Evolutionary conservation across 2,113 vertebrate species (phyloP).

Genomic region (Sebastes fasciatus): DNA sequence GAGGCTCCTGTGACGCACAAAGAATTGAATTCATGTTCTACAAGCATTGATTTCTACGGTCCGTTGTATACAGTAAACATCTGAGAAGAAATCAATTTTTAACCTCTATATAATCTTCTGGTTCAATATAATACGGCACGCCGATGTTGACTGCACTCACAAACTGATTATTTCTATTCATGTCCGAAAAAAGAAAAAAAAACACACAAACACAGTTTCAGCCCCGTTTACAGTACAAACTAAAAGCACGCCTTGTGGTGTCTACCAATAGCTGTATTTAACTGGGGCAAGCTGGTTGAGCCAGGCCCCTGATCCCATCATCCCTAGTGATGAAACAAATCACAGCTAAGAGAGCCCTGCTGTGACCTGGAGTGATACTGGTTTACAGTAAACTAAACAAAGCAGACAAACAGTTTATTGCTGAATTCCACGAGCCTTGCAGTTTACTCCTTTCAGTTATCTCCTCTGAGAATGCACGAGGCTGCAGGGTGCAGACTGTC

Average conservation of each 20-base stretch:
- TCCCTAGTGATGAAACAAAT: conserved; percentile 1
- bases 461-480: conserved; percentile 2
- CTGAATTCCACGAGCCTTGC: not conserved
- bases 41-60: conserved; percentile 4
- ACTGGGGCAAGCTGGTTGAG: not conserved
- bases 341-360: not conserved
- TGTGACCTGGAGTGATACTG: conserved; percentile 12
- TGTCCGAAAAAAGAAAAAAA: not conserved
- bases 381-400: conserved; percentile 11
- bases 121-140: not conserved
- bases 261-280: conserved; percentile 6
- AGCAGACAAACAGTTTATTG: conserved; percentile 3
- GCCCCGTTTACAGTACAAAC: not conserved
- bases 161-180: conserved; percentile 9
- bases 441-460: conserved; percentile 21
- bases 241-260: not conserved
- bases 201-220: not conserved
- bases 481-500: not conserved
- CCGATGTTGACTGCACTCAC: not conserved
- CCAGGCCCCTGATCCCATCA: conserved; percentile 16
- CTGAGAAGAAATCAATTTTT: not conserved
- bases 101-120: not conserved
- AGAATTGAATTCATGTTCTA: not conserved
- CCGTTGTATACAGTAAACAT: not conserved
- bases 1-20: not conserved